A percentile compares a stretch with the other conserved stretches of the same genome.
Evolutionary conservation across 2,888 invertebrate species (phyloP).

Genomic region (Celastrina argiolus): DNA sequence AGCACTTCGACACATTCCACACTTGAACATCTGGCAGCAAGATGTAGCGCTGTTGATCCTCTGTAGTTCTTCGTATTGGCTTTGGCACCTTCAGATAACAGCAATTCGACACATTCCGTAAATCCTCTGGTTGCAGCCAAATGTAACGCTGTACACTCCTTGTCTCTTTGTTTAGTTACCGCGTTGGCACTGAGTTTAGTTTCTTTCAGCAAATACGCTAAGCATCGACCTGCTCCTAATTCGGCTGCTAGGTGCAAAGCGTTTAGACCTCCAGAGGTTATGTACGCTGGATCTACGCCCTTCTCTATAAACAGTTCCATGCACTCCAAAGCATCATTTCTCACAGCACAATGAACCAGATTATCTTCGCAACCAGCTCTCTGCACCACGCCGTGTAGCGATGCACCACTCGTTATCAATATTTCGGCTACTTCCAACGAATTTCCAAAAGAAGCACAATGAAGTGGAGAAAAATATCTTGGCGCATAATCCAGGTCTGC

Average conservation of each 20-base stretch:
- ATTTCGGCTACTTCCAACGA: slow-evolving; percentile 87
- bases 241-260: slow-evolving; percentile 89
- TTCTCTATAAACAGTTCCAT: slow-evolving; percentile 85
- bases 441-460: slow-evolving; percentile 93
- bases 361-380: slow-evolving; percentile 84
- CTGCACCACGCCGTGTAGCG: slow-evolving; percentile 82
- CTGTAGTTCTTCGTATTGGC: slow-evolving; percentile 85
- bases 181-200: slow-evolving; percentile 85
- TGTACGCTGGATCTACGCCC: slow-evolving; percentile 86
- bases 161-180: slow-evolving; percentile 83
- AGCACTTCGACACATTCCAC: slow-evolving; percentile 88
- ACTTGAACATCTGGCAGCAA: slow-evolving; percentile 88
- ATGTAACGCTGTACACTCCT: slow-evolving; percentile 88
- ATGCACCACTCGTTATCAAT: slow-evolving; percentile 84
- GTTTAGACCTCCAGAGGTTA: slow-evolving; percentile 85
- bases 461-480: slow-evolving; percentile 88
- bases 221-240: slow-evolving; percentile 84
- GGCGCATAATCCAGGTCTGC: slow-evolving; percentile 83
- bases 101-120: slow-evolving; percentile 86
- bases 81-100: slow-evolving; percentile 87
- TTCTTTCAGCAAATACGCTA: slow-evolving; percentile 85
- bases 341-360: slow-evolving; percentile 89
- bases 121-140: slow-evolving; percentile 92
- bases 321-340: slow-evolving; percentile 88
- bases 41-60: slow-evolving; percentile 91